Conservation (phyloP, 2,888 invertebrate genomes). For the Esperia sulphurella region DNA sequence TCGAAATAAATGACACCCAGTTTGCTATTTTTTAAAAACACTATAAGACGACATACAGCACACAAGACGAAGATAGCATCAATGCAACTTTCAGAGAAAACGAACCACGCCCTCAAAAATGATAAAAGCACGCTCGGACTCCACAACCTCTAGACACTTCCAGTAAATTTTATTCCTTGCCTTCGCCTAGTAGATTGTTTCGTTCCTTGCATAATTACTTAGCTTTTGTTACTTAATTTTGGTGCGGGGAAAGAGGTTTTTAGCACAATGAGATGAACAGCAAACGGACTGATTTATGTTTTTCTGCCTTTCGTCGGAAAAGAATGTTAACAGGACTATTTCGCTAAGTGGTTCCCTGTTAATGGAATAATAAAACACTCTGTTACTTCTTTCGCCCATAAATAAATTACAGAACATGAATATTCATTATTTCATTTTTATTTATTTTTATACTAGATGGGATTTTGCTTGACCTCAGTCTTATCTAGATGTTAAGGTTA, state of each 20-base stretch:
- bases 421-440: neutral
- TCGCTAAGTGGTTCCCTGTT: constrained; percentile 18
- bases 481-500: too few species aligned
- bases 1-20: too few species aligned
- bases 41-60: too few species aligned
- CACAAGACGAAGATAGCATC: too few species aligned
- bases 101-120: neutral
- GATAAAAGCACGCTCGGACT: neutral
- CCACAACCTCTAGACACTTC: constrained; percentile 21
- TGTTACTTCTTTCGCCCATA: too few species aligned
- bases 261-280: constrained; percentile 52
- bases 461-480: too few species aligned
- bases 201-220: constrained; percentile 68
- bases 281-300: constrained; percentile 41
- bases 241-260: constrained; percentile 53
- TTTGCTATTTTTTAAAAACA: too few species aligned
- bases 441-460: neutral
- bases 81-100: too few species aligned
- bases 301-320: constrained; percentile 15
- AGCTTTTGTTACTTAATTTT: constrained; percentile 69
- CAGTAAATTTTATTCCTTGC: constrained; percentile 20
- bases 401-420: neutral
- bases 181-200: constrained; percentile 53
- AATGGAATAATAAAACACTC: constrained; percentile 11
- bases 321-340: constrained; percentile 18